Conservation (phyloP, 2,888 invertebrate species). For the Monochamus alternatus region DNA sequence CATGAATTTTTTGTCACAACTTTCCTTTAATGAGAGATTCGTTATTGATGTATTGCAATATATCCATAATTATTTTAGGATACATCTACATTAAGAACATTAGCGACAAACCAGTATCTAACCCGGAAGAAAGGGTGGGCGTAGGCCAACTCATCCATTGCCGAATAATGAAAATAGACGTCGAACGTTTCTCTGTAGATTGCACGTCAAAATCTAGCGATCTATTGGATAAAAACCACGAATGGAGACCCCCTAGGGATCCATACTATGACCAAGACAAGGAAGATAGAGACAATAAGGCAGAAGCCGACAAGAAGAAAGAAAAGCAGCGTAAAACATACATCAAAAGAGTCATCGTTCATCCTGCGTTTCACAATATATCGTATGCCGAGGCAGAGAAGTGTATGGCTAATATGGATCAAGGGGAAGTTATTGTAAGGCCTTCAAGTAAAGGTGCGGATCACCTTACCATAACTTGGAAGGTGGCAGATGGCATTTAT, state of each 20-base stretch:
- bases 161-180: conserved; percentile 95
- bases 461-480: conserved; percentile 99
- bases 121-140: conserved; percentile 93
- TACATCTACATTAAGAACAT: conserved; percentile 95
- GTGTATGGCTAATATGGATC: conserved; percentile 92
- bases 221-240: conserved; percentile 89
- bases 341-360: conserved; percentile 96
- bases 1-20: too few species aligned
- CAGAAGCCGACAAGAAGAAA: conserved; percentile 87
- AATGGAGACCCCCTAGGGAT: conserved; percentile 93
- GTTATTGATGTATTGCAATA: too few species aligned
- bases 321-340: conserved; percentile 88
- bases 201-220: conserved; percentile 96
- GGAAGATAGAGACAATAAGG: conserved; percentile 85
- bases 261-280: conserved; percentile 91
- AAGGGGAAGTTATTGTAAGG: conserved; percentile 96
- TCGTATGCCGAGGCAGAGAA: conserved; percentile 94
- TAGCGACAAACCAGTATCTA: conserved; percentile 93
- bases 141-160: conserved; percentile 89
- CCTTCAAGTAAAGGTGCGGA: conserved; percentile 96
- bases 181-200: conserved; percentile 93
- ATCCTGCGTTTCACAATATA: conserved; percentile 97
- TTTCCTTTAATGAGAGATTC: too few species aligned
- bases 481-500: conserved; percentile 93
- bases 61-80: conserved; percentile 76